Base-by-base conservation (phyloP, 2,888 invertebrate genomes). In the Drosophila macrospina region DNA sequence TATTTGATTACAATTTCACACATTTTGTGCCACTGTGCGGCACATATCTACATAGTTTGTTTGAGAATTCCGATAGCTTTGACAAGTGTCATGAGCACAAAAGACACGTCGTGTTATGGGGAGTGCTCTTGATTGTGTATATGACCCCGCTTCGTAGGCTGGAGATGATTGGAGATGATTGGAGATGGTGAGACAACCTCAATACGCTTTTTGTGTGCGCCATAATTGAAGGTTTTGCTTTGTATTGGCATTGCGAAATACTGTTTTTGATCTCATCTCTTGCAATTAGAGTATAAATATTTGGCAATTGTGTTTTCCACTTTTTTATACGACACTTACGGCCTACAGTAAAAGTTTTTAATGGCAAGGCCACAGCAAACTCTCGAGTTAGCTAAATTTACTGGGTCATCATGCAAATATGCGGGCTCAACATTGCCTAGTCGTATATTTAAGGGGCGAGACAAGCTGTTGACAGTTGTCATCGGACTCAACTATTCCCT, bases 1-100 rank as follows among this genome's bases (percentile, higher is more conserved):
- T 20, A 20, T 20, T 20, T 20, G 1, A 20, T 20, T 20, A 1
- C 1, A 20, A 2, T 20, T 2, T 20, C 20, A 20, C 20, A 20
- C 36, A 15, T 26, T 2, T 45, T 15, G 50, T 41, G 13, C 45
- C 65, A 68, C 68, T 52, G 68, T 68, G 57, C 42, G 1, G 13
- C 42, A 4, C 34, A 11, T 42, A 64, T 70, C 59, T 59, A 61
- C 62, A 74, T 69, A 78, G 76, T 72, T 80, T 82, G 70, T 86
- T 80, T 83, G 71, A 57, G 57, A 83, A 82, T 86, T 86, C 59
- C 80, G 68, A 78, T 69, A 83, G 74, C 86, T 83, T 86, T 82
- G 86, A 86, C 86, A 83, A 88, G 83, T 88, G 83, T 79, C 83
- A 85, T 71, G 56, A 62, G 71, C 88, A 83, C 83, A 83, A 83